Evolutionary conservation across 1,140 invertebrate species (phyloP).

Genomic region (Manduca sexta): DNA sequence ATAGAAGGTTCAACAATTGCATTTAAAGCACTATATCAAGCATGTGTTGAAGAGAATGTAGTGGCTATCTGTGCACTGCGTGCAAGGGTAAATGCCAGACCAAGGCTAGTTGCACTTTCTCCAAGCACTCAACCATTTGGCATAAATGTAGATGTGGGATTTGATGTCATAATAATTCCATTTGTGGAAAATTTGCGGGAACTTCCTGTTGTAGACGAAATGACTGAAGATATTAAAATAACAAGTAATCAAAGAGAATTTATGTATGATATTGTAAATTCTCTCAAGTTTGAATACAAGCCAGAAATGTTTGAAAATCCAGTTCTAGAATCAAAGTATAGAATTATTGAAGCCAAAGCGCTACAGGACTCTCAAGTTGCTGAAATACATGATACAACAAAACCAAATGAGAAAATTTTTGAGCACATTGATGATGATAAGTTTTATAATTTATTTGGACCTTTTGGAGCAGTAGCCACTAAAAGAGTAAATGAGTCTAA

Average conservation of each 20-base stretch:
- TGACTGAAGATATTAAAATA: constrained; percentile 21
- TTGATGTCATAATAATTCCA: constrained; percentile 58
- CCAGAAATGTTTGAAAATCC: constrained; percentile 62
- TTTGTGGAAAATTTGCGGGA: constrained; percentile 57
- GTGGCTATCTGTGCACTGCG: constrained; percentile 56
- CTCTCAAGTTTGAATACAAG: constrained; percentile 44
- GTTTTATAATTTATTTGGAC: constrained; percentile 62
- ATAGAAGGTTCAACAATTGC: constrained; percentile 58
- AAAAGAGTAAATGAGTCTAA: constrained; percentile 31
- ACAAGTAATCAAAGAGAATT: constrained; percentile 32
- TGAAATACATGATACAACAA: constrained; percentile 55
- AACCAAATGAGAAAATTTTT: constrained; percentile 29
- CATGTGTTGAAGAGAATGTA: constrained; percentile 44
- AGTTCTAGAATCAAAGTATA: constrained; percentile 43
- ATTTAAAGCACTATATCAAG: constrained; percentile 57
- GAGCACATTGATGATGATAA: constrained; percentile 40
- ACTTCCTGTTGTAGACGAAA: constrained; percentile 33
- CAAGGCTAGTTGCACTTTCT: constrained; percentile 46
- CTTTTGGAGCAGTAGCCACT: constrained; percentile 33
- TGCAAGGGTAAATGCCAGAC: constrained; percentile 50
- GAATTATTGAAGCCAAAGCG: constrained; percentile 51
- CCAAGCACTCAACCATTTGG: constrained; percentile 43
- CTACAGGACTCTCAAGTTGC: constrained; percentile 46
- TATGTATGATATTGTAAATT: constrained; percentile 47
- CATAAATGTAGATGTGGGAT: constrained; percentile 49